Base-by-base conservation (phyloP, 2,797 vertebrate species). In the Myotis vivesi region DNA sequence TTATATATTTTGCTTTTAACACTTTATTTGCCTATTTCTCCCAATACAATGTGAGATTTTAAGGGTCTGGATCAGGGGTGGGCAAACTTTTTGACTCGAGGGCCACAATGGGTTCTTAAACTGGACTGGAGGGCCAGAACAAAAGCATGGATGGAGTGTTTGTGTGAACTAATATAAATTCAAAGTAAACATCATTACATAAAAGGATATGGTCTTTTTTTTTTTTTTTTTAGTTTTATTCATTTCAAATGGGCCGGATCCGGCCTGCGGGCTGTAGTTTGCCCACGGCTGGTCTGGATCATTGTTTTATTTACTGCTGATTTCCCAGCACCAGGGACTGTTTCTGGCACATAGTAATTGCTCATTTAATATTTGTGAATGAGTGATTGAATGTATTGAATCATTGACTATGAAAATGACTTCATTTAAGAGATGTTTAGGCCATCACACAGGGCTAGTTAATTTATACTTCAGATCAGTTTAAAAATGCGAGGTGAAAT, bases 281-380 rank as follows among this genome's bases (percentile, higher is more conserved):
- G n/a, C n/a, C n/a, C n/a, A n/a, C n/a, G n/a, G n/a, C n/a, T n/a
- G 11, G 4, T 44, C 17, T 41, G 20, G 17, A n/a, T 2, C 7
- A 33, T 19, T 82, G 5, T 82, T 83, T 92, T 73, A 80, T 92
- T 92, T 59, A 83, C 0, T 28, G 15, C 22, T 62, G 51, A 64
- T 73, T 59, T 7, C 7, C 22, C 3, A 83, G 49, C 28, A 19
- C 30, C 28, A 57, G 10, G 12, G 8, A 28, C 28, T 86, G 8
- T 53, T 75, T 57, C 16, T 91, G 30, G 44, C 7, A 82, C 19
- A 17, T 16, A 33, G 17, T 36, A 81, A 71, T 55, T 72, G 22
- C 3, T 92, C 38, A 75, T 79, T 89, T 91, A 87, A 75, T 89
- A 86, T 89, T 86, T 91, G 46, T 5, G 19, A 94, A 64, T 84